These are phyloP conservation scores for Peromyscus polionotus DNA, from an alignment of 2,113 vertebrate genomes.

Conservation along the genomic window DNA sequence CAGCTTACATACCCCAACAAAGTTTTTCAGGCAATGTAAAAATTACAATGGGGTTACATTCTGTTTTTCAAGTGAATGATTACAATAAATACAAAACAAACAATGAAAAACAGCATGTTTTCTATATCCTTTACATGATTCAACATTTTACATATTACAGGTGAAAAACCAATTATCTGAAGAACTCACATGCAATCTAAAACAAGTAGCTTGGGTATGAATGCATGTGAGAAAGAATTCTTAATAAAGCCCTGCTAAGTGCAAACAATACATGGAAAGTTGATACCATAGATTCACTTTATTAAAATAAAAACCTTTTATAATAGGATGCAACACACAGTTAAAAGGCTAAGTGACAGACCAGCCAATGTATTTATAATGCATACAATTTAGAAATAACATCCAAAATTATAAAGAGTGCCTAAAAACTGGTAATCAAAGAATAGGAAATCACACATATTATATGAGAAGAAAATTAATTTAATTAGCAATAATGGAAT, in stretches of 20 bases:
- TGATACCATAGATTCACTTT: not conserved
- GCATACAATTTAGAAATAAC: not conserved
- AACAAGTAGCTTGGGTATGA: too few relatives aligned
- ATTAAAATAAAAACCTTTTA: conserved; percentile 18
- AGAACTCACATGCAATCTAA: too few relatives aligned
- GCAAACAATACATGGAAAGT: conserved; percentile 1
- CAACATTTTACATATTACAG: too few relatives aligned
- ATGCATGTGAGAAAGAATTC: not conserved
- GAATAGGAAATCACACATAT: not conserved
- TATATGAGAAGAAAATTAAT: conserved; percentile 30
- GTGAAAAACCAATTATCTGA: too few relatives aligned
- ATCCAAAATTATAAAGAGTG: not conserved
- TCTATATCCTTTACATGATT: too few relatives aligned
- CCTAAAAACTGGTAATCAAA: conserved; percentile 26
- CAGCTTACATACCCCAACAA: too few relatives aligned
- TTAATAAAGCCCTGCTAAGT: conserved; percentile 23
- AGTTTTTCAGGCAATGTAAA: too few relatives aligned
- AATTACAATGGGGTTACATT: too few relatives aligned
- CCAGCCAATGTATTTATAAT: conserved; percentile 1
- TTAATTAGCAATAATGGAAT: not conserved
- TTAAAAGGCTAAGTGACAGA: not conserved
- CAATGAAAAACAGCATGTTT: too few relatives aligned
- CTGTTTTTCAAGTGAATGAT: too few relatives aligned
- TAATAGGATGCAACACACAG: not conserved
- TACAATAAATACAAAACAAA: too few relatives aligned